Evolutionary conservation across 2,888 invertebrate genomes (phyloP), one percentile per base, ranked within the genome.

Genomic region (Selenia dentaria): DNA sequence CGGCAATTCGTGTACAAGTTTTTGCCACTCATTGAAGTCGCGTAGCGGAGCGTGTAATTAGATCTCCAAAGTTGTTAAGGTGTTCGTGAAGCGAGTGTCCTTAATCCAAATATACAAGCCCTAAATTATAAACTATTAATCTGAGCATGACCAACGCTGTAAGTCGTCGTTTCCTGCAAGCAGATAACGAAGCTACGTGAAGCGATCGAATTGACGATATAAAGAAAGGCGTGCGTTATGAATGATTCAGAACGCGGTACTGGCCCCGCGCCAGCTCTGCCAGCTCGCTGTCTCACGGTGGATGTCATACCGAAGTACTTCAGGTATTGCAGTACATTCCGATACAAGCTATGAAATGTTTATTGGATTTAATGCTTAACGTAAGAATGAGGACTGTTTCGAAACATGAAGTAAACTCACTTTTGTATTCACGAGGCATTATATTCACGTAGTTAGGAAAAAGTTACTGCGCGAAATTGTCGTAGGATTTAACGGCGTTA

Each of bases 141-240:
- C n/a, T n/a, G 8, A 13, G 34, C 13, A 20, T 3, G 13, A 10
- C n/a, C 13, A 13, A 34, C 22, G 6, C 22, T 3, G 34, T 11
- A 36, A 36, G 12, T n/a, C 18, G 11, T 6, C 26, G 9, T 9
- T 27, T 16, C 20, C 22, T 40, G 40, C 31, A 36, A 35, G 39
- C 39, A 34, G 35, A 5, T 10, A 8, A 35, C 26, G 31, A 22
- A 6, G 37, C 47, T 41, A 47, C 47, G 47, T 47, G 47, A 28
- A 41, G 47, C 41, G 47, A 41, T 47, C 43, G 43, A 43, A 49
- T 49, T 39, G 49, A 25, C 43, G 43, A 49, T 38, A 49, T 38
- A 39, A 43, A 43, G 38, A n/a, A 37, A 32, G 40, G 10, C 34
- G 12, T n/a, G 31, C 22, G 34, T n/a, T 33, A 35, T 49, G 49